Percentiles rank a stretch among this genome's conserved stretches.
Evolutionary conservation across 2,113 vertebrate species (phyloP).

Genomic region (Microtus richardsoni): DNA sequence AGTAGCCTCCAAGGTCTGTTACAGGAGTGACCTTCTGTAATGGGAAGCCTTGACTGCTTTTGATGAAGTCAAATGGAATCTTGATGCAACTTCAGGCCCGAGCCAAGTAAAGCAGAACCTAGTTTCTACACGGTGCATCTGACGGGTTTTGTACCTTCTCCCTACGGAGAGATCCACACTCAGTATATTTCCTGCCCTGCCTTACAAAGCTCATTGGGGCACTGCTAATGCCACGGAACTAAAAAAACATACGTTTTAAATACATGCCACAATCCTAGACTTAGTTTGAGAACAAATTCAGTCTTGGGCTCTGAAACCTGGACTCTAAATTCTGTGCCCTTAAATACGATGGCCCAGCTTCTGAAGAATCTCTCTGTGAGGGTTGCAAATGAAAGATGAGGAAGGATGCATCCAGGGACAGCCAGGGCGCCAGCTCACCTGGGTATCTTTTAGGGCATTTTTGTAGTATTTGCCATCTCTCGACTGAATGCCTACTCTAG

Average conservation of each 20-base stretch:
- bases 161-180: rapidly evolving
- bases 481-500: background rate
- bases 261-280: background rate
- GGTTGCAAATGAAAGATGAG: too few relatives aligned
- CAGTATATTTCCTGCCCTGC: background rate
- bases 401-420: background rate
- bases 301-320: background rate
- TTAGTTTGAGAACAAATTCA: background rate
- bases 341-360: background rate
- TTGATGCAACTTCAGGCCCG: background rate
- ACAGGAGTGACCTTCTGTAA: background rate
- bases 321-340: background rate
- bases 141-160: rapidly evolving
- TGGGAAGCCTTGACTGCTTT: background rate
- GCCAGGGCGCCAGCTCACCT: rapidly evolving
- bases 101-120: background rate
- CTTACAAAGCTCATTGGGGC: background rate
- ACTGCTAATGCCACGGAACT: background rate
- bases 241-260: background rate
- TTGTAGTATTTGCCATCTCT: background rate
- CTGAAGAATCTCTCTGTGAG: background rate
- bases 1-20: background rate
- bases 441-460: background rate
- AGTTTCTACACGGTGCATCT: background rate
- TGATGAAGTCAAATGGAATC: slow-evolving; percentile 16